A percentile compares a stretch with the other conserved stretches of the same genome.
phyloP scores from a whole-genome alignment of 2,113 vertebrate species.

The Oryctolagus cuniculus region DNA sequence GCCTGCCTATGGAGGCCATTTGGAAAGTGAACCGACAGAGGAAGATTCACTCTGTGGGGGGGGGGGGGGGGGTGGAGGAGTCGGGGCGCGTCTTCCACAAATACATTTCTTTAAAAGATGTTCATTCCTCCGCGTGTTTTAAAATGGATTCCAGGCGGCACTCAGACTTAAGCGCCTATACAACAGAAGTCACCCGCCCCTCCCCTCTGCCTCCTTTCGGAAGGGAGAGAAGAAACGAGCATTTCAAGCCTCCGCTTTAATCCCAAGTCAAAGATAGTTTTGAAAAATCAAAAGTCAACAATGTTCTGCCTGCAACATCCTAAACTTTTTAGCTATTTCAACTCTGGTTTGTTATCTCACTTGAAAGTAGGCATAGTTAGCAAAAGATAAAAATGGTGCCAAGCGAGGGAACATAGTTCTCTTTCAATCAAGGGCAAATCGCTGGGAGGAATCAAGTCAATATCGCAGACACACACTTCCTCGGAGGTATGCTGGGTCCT shows the following conservation, averaged over 20 bases:
- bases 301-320: neutral
- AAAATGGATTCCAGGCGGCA: neutral
- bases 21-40: too few species aligned
- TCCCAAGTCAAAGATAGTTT: neutral
- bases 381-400: neutral
- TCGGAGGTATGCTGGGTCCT: neutral
- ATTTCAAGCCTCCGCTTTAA: neutral
- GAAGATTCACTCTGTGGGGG: too few species aligned
- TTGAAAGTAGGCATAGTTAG: neutral
- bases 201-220: neutral
- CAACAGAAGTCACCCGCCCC: neutral
- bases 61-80: too few species aligned
- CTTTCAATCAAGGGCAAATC: conserved; percentile 9
- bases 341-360: neutral
- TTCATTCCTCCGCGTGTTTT: neutral
- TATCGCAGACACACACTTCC: neutral
- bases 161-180: neutral
- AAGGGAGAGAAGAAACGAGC: neutral
- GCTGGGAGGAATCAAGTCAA: neutral
- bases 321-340: conserved; percentile 6
- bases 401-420: neutral
- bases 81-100: too few species aligned
- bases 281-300: neutral
- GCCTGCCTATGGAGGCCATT: too few species aligned
- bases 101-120: neutral